phyloP scores from a whole-genome alignment of 37 sponge, comb jelly and placozoan species.

The Hormiphora californensis region DNA sequence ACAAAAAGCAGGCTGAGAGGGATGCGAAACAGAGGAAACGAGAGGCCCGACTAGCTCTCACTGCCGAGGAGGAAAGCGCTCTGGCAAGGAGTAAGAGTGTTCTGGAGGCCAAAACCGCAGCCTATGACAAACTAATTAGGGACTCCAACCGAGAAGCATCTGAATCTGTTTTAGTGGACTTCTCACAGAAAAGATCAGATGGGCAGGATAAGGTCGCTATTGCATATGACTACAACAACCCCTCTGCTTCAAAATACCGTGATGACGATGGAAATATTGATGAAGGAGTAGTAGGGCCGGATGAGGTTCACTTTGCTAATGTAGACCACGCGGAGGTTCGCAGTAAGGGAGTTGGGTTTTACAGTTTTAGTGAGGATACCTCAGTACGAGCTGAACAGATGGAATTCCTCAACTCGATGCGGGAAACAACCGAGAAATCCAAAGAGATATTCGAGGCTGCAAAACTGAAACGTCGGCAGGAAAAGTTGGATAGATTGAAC shows the following conservation, averaged over 20 bases:
- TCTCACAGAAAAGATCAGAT: slow-evolving; percentile 25
- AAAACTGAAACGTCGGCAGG: not conserved
- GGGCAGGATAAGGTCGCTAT: not conserved
- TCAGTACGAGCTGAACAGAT: not conserved
- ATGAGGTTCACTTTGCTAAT: slow-evolving; percentile 2
- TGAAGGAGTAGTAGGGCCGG: not conserved
- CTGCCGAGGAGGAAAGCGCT: not conserved
- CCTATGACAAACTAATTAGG: slow-evolving; percentile 10
- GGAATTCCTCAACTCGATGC: slow-evolving; percentile 48
- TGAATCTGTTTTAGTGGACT: slow-evolving; percentile 9
- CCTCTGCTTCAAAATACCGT: not conserved
- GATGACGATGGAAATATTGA: not conserved
- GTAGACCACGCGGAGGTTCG: slow-evolving; percentile 16
- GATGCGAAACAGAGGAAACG: slow-evolving; percentile 29
- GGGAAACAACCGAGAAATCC: slow-evolving; percentile 33
- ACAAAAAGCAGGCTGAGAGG: not conserved
- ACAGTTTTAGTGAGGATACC: slow-evolving; percentile 16
- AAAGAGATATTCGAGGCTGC: slow-evolving; percentile 23
- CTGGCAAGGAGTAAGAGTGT: not conserved
- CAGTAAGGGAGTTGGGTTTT: slow-evolving; percentile 52
- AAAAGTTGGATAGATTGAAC: slow-evolving; percentile 49
- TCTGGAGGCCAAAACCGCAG: slow-evolving; percentile 27
- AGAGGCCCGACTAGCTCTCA: not conserved
- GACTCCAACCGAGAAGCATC: not conserved
- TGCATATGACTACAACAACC: not conserved